Evolutionary conservation across 2,888 invertebrate genomes (phyloP).

Genomic region (Papilio elwesi): DNA sequence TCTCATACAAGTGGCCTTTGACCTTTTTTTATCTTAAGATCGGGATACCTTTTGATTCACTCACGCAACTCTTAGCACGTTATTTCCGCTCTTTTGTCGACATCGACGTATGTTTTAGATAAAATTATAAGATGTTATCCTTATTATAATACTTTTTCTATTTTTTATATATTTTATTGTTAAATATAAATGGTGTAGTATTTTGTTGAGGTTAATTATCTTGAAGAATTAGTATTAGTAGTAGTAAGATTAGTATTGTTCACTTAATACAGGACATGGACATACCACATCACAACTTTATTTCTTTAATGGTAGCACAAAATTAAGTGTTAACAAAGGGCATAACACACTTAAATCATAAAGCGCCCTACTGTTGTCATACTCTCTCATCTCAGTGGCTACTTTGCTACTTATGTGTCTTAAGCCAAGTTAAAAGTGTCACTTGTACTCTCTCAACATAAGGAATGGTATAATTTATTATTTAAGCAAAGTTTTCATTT

Average conservation of each 20-base stretch:
- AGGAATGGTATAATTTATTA: neutral
- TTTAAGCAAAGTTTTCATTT: neutral
- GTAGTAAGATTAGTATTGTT: too few relatives aligned
- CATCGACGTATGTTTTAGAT: neutral
- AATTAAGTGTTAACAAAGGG: neutral
- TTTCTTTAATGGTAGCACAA: too few relatives aligned
- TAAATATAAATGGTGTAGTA: neutral
- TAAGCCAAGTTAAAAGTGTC: conserved; percentile 1
- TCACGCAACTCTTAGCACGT: conserved; percentile 21
- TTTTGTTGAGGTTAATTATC: too few relatives aligned
- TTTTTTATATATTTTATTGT: neutral
- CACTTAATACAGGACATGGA: too few relatives aligned
- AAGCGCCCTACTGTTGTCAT: neutral
- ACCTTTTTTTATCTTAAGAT: conserved; percentile 53
- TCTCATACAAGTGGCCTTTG: conserved; percentile 59
- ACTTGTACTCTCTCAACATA: conserved; percentile 3
- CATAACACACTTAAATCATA: conserved; percentile 1
- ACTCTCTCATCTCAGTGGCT: neutral
- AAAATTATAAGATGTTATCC: neutral
- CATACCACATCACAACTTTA: too few relatives aligned
- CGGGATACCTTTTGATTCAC: conserved; percentile 37
- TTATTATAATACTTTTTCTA: neutral
- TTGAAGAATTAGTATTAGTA: too few relatives aligned
- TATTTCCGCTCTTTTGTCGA: conserved; percentile 34
- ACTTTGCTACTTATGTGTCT: neutral